Percentiles rank a stretch among this genome's conserved stretches.
phyloP scores from a whole-genome alignment of 2,797 vertebrate species.

The Triplophysa yarkandensis region DNA sequence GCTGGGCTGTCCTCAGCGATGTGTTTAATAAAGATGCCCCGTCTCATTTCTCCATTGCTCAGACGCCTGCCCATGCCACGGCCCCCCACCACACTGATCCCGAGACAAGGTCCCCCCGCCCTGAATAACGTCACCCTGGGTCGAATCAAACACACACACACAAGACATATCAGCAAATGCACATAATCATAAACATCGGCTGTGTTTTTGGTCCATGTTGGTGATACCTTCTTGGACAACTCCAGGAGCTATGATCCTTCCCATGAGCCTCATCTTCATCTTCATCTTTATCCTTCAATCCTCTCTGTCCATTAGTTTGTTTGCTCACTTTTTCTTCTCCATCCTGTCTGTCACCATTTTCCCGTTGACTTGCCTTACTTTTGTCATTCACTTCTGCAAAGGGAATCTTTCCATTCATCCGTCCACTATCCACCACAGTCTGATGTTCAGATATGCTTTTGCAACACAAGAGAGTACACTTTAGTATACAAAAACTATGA shows the following conservation, averaged over 20 bases:
- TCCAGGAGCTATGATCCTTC: conserved; percentile 36
- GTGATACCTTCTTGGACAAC: conserved; percentile 50
- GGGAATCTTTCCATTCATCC: conserved; percentile 15
- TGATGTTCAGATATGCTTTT: conserved; percentile 32
- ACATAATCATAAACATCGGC: conserved; percentile 13
- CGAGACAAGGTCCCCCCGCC: conserved; percentile 86
- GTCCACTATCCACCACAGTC: conserved; percentile 25
- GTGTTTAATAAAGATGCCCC: conserved; percentile 96
- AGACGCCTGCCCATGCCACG: conserved; percentile 93
- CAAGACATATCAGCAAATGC: conserved; percentile 20
- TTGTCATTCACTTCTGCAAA: conserved; percentile 9
- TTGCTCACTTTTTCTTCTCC: not conserved
- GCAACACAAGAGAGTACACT: conserved; percentile 7
- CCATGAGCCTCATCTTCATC: conserved; percentile 23
- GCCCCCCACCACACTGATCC: conserved; percentile 96
- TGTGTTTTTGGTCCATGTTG: conserved; percentile 42
- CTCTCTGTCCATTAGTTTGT: conserved; percentile 18
- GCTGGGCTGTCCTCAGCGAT: conserved; percentile 92
- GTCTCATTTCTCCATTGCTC: conserved; percentile 92
- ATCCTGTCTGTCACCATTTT: not conserved
- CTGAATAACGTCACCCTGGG: conserved; percentile 86
- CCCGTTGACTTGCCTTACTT: not conserved
- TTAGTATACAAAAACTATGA: conserved; percentile 2
- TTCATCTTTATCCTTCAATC: conserved; percentile 14
- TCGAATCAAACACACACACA: conserved; percentile 41